Percentiles rank a stretch among this genome's conserved stretches.
These are phyloP conservation scores for Semicossyphus pulcher DNA, from an alignment of 2,113 vertebrate genomes.

Conservation along the genomic window DNA sequence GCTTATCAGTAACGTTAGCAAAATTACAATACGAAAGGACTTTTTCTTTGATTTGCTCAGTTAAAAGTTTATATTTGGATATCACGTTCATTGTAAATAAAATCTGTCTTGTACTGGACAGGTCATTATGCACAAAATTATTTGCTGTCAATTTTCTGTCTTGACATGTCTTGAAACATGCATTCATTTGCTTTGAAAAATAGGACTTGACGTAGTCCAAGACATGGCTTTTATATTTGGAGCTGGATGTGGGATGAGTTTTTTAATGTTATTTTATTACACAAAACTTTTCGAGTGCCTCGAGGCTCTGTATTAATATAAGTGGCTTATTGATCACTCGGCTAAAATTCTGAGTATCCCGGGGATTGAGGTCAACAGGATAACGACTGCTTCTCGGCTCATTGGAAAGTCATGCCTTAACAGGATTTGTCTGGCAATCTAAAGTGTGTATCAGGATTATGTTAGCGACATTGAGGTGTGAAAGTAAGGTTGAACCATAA, in stretches of 20 bases:
- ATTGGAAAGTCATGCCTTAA: conserved; percentile 84
- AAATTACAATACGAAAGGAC: too few relatives aligned
- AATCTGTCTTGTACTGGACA: not conserved
- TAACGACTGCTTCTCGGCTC: conserved; percentile 78
- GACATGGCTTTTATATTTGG: not conserved
- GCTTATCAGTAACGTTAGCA: not conserved
- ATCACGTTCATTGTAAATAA: not conserved
- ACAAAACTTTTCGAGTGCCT: conserved; percentile 25
- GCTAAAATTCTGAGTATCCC: conserved; percentile 51
- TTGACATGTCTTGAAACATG: not conserved
- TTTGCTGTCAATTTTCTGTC: not conserved
- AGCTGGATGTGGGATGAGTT: not conserved
- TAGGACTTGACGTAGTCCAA: not conserved
- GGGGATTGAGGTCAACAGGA: conserved; percentile 80
- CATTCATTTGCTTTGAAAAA: not conserved
- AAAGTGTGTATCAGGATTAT: conserved; percentile 78
- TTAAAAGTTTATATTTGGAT: too few relatives aligned
- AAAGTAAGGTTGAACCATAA: conserved; percentile 47
- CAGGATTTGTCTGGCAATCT: conserved; percentile 84
- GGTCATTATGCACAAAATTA: not conserved
- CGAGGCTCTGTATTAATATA: conserved; percentile 46
- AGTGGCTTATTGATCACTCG: conserved; percentile 72
- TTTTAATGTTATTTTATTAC: conserved; percentile 11
- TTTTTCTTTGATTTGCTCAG: too few relatives aligned
- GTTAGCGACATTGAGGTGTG: conserved; percentile 70